Evolutionary conservation across 2,797 vertebrate species (phyloP), one percentile per base, ranked within the genome.

Genomic region (Mastacembelus armatus): DNA sequence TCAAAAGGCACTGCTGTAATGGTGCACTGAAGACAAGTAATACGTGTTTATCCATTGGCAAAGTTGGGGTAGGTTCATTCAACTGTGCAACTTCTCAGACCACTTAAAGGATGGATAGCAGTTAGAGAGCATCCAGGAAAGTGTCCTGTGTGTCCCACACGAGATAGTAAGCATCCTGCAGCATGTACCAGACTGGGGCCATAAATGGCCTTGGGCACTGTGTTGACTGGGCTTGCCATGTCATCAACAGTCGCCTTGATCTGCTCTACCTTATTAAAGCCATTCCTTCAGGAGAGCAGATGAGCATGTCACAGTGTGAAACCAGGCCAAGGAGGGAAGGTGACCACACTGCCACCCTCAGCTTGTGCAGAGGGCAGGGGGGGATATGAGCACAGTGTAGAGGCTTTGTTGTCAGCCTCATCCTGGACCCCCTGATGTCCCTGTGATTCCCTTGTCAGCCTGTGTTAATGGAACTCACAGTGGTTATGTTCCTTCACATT

Each of bases 241-340:
- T 92, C 93, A 92, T 94, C 92, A 93, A 91, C 82, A 86, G 86
- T 93, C 84, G 88, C 94, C 94, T 85, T 84, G 84, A 85, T 88
- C 82, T 85, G 92, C 92, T 90, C 92, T 81, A 87, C 93, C 94
- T 95, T 96, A 96, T 96, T 96, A 97, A 95, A 96, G 90, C 93
- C 95, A 95, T 95, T 95, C 93, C 93, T 95, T 93, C 93, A 93
- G 94, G 91, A 94, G 92, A 88, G 93, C 92, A 93, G 94, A 94
- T 89, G 92, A 95, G 90, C 92, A 92, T 93, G 94, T 95, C 93
- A 92, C 91, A 91, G 92, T 89, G 89, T 76, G 90, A 93, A 94
- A 89, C 84, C 86, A 85, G 90, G 83, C 89, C 86, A 88, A 65
- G 77, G 78, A 82, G 85, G 73, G 85, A 87, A 88, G 84, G 84